Conservation (phyloP, 2,888 invertebrate species). For the Orchestes rusci region DNA sequence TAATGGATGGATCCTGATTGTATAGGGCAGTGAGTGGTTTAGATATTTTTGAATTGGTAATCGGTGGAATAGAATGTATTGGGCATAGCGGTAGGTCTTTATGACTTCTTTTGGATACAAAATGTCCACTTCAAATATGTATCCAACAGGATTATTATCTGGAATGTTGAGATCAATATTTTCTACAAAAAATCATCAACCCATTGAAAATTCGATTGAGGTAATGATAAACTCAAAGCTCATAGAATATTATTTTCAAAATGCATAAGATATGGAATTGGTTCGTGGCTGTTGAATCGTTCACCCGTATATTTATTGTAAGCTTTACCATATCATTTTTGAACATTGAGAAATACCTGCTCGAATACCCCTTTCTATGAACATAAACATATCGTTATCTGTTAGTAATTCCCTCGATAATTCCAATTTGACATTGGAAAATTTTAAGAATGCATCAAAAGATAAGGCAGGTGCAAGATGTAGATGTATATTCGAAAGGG, state of each 20-base stretch:
- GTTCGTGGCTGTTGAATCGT: background rate
- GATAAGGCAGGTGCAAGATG: no score
- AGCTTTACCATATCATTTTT: constrained; percentile 1
- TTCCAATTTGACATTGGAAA: no score
- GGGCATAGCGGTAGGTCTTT: constrained; percentile 14
- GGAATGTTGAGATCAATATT: constrained; percentile 3
- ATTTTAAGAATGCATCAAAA: no score
- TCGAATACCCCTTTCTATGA: constrained; percentile 3
- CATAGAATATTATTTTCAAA: constrained; percentile 9
- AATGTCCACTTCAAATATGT: constrained; percentile 8
- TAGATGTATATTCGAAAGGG: no score
- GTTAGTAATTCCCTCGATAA: no score
- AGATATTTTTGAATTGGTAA: background rate
- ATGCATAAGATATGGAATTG: background rate
- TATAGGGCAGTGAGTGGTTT: constrained; percentile 8
- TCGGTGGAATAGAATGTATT: constrained; percentile 9
- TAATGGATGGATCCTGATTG: constrained; percentile 4
- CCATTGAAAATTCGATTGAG: constrained; percentile 2
- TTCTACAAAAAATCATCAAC: background rate
- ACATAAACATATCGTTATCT: constrained; percentile 21
- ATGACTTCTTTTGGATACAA: constrained; percentile 4
- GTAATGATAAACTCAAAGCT: constrained; percentile 5
- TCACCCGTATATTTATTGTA: constrained; percentile 1
- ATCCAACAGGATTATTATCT: background rate
- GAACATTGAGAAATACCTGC: constrained; percentile 27